These are phyloP conservation scores for Cephalopterus ornatus DNA, from an alignment of 2,113 vertebrate species.

Conservation along the genomic window DNA sequence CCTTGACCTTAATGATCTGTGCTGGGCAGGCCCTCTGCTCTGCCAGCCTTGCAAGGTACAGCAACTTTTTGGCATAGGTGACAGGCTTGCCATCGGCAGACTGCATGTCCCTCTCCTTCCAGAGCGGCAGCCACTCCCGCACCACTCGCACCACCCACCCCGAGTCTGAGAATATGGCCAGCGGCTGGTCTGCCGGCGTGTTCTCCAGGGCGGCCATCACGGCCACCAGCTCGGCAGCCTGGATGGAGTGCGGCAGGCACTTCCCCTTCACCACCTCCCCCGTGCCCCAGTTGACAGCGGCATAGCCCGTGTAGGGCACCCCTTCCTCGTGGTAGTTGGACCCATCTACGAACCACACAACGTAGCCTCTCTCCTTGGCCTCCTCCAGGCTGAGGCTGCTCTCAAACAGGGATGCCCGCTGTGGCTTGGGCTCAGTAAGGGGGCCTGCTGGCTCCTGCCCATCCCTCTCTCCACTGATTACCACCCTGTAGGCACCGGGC, in stretches of 20 bases:
- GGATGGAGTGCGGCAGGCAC: constrained; percentile 51
- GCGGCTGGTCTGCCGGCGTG: not conserved
- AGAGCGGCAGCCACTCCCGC: constrained; percentile 18
- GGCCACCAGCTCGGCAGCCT: constrained; percentile 39
- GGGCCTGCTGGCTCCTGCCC: not conserved
- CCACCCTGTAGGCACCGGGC: not conserved
- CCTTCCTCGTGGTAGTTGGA: constrained; percentile 18
- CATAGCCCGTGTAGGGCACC: constrained; percentile 17
- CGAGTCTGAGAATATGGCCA: constrained; percentile 34
- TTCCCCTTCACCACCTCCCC: constrained; percentile 49
- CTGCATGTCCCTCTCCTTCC: constrained; percentile 50
- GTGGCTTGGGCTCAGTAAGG: not conserved
- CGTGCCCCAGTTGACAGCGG: not conserved
- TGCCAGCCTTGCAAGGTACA: constrained; percentile 6
- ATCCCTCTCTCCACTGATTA: not conserved
- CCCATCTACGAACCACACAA: constrained; percentile 24
- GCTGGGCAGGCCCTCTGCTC: not conserved
- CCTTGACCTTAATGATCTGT: constrained; percentile 49
- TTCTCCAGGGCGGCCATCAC: constrained; percentile 19
- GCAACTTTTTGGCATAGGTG: constrained; percentile 50
- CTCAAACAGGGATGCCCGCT: not conserved
- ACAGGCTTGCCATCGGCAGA: constrained; percentile 9
- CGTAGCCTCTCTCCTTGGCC: constrained; percentile 5
- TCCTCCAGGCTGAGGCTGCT: constrained; percentile 26
- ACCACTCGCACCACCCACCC: constrained; percentile 29